phyloP scores from a whole-genome alignment of 2,888 invertebrate genomes.

The Ennomos quercinarius region DNA sequence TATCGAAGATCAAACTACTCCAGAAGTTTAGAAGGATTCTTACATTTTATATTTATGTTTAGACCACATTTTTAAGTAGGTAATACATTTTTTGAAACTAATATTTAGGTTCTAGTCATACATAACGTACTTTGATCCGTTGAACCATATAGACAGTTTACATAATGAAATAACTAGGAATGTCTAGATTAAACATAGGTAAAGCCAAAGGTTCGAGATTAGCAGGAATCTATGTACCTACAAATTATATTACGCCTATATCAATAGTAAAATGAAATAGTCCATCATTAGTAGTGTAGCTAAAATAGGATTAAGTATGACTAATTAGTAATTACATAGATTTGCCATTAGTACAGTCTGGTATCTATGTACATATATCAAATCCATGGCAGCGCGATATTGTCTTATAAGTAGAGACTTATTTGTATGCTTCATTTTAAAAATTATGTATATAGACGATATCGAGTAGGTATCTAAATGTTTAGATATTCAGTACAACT shows the following conservation, averaged over 20 bases:
- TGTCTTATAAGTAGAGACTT: neutral
- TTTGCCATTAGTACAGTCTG: slow-evolving; percentile 5
- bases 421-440: neutral
- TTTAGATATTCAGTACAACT: too few relatives aligned
- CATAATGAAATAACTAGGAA: slow-evolving; percentile 27
- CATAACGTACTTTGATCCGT: slow-evolving; percentile 14
- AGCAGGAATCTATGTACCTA: slow-evolving; percentile 22
- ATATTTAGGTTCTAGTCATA: slow-evolving; percentile 20
- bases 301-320: slow-evolving; percentile 18
- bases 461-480: neutral
- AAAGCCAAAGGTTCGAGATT: slow-evolving; percentile 25
- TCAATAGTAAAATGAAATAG: slow-evolving; percentile 10
- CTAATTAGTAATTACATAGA: slow-evolving; percentile 7
- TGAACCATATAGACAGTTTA: slow-evolving; percentile 2
- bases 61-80: slow-evolving; percentile 25
- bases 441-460: neutral
- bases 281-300: slow-evolving; percentile 19
- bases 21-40: slow-evolving; percentile 28
- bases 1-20: slow-evolving; percentile 26
- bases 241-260: slow-evolving; percentile 13
- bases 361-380: neutral
- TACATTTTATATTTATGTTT: slow-evolving; percentile 21
- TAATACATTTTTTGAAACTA: slow-evolving; percentile 14
- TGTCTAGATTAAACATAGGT: slow-evolving; percentile 25
- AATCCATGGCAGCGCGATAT: slow-evolving; percentile 5